Evolutionary conservation across 2,797 vertebrate species (phyloP), one percentile per base, ranked within the genome.

Genomic region (Spinus pinus): DNA sequence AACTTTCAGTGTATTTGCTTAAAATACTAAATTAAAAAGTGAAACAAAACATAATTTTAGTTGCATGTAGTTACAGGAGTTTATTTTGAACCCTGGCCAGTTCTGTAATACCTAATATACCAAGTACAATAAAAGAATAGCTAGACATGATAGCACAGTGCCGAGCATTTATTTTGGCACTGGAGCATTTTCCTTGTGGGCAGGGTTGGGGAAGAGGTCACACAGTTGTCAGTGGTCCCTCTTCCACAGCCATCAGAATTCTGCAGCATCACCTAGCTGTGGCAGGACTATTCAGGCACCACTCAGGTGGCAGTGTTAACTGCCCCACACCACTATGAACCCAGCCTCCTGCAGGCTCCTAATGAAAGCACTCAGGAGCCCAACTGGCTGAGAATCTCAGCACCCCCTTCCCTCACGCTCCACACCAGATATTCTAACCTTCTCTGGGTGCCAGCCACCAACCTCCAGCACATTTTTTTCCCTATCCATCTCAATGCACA

Each of bases 1-100:
- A 88, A 89, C 28, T 44, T 79, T 14, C 31, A 81, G 46, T 70
- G 57, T 49, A 79, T 81, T 90, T 92, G 47, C 71, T 82, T 92
- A 93, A 88, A 95, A 91, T 42, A 80, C 44, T 80, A 82, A 91
- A 91, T 84, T 70, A 89, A 96, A 95, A 93, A 69, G 57, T 75
- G 80, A 85, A 92, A 57, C 35, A 62, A 86, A 82, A 41, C 49
- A 57, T 81, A 67, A 91, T 82, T 96, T 95, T 82, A 77, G 78
- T 80, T 87, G 56, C 74, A 77, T 73, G 86, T 46, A 86, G 62
- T 92, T 89, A 96, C 56, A 80, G 21, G 64, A 85, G 71, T 89
- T 94, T 82, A 89, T 93, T 93, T 87, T 96, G 87, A 91, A 87
- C 41, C 71, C 81, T 50, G 30, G 60, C 71, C 74, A 89, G 57